phyloP scores from a whole-genome alignment of 35 echinoderm and acorn worm genomes.

The Apostichopus parvimensis region DNA sequence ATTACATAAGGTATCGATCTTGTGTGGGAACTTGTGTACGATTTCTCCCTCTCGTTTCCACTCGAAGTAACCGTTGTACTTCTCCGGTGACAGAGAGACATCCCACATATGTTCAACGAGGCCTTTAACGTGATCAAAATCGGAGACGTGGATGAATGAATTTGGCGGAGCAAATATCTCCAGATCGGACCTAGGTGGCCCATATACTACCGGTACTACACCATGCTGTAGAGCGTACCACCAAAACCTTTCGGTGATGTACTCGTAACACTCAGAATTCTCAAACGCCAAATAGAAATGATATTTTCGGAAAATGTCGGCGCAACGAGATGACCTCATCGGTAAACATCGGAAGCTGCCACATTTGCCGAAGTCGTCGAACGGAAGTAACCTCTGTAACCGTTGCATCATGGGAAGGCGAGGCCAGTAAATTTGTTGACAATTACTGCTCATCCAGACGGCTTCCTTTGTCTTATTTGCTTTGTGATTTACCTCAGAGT shows the following conservation, averaged over 20 bases:
- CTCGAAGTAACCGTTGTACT: constrained; percentile 78
- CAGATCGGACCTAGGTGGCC: constrained; percentile 55
- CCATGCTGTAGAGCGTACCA: constrained; percentile 43
- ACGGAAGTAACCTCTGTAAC: constrained; percentile 22
- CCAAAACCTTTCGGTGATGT: constrained; percentile 81
- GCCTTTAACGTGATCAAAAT: constrained; percentile 42
- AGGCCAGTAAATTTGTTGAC: constrained; percentile 57
- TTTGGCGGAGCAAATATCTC: constrained; percentile 59
- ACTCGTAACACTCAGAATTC: constrained; percentile 74
- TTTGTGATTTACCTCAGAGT: background rate
- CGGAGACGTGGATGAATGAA: constrained; percentile 75
- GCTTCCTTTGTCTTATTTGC: constrained; percentile 49
- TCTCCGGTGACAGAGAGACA: constrained; percentile 28
- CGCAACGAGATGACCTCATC: constrained; percentile 12
- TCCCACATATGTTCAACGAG: constrained; percentile 62
- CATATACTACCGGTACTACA: constrained; percentile 75
- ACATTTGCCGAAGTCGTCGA: constrained; percentile 71
- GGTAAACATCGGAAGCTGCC: constrained; percentile 42
- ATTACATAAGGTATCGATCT: constrained; percentile 37
- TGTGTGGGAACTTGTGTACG: constrained; percentile 39
- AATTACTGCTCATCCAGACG: constrained; percentile 68
- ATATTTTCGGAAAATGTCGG: constrained; percentile 25
- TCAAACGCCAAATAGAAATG: constrained; percentile 63
- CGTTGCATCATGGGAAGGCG: constrained; percentile 51
- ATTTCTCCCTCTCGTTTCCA: constrained; percentile 67